Base-by-base conservation (phyloP, 2,113 vertebrate species). In the Eublepharis macularius region DNA sequence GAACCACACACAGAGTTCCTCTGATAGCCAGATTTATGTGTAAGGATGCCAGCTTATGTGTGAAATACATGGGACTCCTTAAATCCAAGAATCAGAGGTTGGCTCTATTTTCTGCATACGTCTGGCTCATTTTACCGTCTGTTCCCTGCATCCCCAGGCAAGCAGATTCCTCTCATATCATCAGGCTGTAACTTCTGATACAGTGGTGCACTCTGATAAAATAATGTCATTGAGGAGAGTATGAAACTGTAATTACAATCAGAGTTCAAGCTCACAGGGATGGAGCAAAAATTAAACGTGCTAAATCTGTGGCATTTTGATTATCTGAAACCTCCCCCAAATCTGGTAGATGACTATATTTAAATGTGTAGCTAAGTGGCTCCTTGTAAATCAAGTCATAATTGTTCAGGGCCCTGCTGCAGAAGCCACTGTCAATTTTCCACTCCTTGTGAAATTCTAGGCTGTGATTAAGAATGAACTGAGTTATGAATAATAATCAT, bases 231-330 rank as follows among this genome's bases (percentile, higher is more conserved):
- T 92, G 87, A 92, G 86, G 90, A 93, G 66, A 93, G 94, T 92
- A 96, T 92, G 93, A 96, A 94, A 94, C 91, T 90, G 87, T 96
- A 96, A 97, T 97, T 96, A 96, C 87, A 97, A 96, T 97, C 96
- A 97, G 94, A 94, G 95, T 95, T 96, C 94, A 95, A 94, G 93
- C 92, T 95, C 90, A 73, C 77, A 86, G 90, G 91, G 94, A 95
- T 93, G 92, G 95, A 95, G 94, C 91, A 95, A 94, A 96, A 96
- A 96, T 96, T 96, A 96, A 96, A 95, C 95, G 91, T 93, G 93
- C 93, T 95, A 95, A 95, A 93, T 96, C 93, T 87, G 89, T 95
- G 93, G 92, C 93, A 93, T 94, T 95, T 94, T 96, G 95, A 96
- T 96, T 95, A 94, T 95, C 93, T 94, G 93, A 94, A 92, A 96